Evolutionary conservation across 2,888 invertebrate genomes (phyloP).

Genomic region (Metellina segmentata): DNA sequence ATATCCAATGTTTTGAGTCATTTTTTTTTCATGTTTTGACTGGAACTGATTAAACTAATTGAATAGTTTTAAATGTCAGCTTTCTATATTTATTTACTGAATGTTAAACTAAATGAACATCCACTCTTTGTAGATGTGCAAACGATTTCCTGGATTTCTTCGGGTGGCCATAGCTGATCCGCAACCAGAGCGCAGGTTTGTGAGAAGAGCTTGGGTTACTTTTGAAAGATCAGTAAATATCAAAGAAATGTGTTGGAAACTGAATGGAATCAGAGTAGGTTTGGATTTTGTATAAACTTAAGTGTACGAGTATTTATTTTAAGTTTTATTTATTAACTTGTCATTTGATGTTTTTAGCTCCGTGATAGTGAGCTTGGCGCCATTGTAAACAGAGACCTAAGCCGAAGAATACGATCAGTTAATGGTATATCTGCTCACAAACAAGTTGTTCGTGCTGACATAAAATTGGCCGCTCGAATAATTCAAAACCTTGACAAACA

Average conservation of each 20-base stretch:
- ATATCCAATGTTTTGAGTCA: too few relatives aligned
- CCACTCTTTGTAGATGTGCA: constrained; percentile 86
- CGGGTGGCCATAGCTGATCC: constrained; percentile 98
- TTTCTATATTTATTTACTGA: neutral
- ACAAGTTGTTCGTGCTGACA: constrained; percentile 93
- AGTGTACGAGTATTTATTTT: neutral
- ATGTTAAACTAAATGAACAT: neutral
- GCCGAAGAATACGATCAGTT: constrained; percentile 94
- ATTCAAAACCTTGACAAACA: constrained; percentile 94
- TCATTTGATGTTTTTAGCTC: constrained; percentile 83
- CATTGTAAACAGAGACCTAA: constrained; percentile 97
- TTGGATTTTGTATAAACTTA: neutral
- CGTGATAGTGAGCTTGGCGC: constrained; percentile 95
- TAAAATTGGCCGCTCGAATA: constrained; percentile 94
- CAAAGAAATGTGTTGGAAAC: constrained; percentile 99
- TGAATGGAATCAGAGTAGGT: constrained; percentile 93
- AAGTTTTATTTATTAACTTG: neutral
- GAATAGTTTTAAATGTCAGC: neutral
- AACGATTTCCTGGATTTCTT: constrained; percentile 94
- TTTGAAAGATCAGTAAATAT: constrained; percentile 98
- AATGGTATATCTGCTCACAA: constrained; percentile 95
- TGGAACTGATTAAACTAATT: neutral
- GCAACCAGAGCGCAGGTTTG: constrained; percentile 96
- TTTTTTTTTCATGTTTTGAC: too few relatives aligned
- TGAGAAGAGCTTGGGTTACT: constrained; percentile 98